Percentiles rank a stretch among this genome's conserved stretches.
These are phyloP conservation scores for Meteorus colon DNA, from an alignment of 2,888 invertebrate species.

Conservation along the genomic window DNA sequence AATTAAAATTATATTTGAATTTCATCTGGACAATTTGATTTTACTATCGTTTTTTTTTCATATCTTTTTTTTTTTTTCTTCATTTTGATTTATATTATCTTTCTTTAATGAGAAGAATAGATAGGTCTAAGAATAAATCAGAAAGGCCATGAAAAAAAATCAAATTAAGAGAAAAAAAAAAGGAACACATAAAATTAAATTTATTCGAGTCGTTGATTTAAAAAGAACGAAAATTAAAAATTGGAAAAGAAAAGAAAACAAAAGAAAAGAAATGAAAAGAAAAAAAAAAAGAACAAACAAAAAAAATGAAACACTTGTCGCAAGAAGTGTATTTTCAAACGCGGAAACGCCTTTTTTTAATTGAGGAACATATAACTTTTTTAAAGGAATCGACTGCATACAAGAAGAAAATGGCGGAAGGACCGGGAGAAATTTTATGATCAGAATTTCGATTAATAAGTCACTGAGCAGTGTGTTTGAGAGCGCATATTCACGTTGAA, in stretches of 20 bases:
- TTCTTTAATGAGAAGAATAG: neutral
- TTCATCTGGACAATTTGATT: too few species aligned
- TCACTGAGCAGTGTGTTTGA: slow-evolving; percentile 54
- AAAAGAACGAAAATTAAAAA: slow-evolving; percentile 24
- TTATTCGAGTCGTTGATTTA: slow-evolving; percentile 14
- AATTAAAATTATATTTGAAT: too few species aligned
- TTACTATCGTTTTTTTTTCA: neutral
- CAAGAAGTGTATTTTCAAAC: slow-evolving; percentile 35
- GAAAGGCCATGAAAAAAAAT: neutral
- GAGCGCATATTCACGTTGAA: slow-evolving; percentile 15
- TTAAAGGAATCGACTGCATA: slow-evolving; percentile 89
- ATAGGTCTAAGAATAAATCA: neutral
- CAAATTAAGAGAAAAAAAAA: neutral
- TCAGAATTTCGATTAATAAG: slow-evolving; percentile 58
- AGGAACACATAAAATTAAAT: slow-evolving; percentile 3
- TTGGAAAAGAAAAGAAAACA: slow-evolving; percentile 1
- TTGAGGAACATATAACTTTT: slow-evolving; percentile 52
- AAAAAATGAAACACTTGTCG: slow-evolving; percentile 32
- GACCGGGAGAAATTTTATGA: slow-evolving; percentile 63
- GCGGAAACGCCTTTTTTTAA: slow-evolving; percentile 39
- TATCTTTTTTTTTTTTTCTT: neutral
- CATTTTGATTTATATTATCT: neutral
- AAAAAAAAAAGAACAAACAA: slow-evolving; percentile 17
- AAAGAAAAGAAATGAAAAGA: slow-evolving; percentile 1
- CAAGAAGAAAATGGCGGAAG: slow-evolving; percentile 80